These are phyloP conservation scores for Spodoptera frugiperda DNA, from an alignment of 1,140 invertebrate genomes.

Conservation along the genomic window DNA sequence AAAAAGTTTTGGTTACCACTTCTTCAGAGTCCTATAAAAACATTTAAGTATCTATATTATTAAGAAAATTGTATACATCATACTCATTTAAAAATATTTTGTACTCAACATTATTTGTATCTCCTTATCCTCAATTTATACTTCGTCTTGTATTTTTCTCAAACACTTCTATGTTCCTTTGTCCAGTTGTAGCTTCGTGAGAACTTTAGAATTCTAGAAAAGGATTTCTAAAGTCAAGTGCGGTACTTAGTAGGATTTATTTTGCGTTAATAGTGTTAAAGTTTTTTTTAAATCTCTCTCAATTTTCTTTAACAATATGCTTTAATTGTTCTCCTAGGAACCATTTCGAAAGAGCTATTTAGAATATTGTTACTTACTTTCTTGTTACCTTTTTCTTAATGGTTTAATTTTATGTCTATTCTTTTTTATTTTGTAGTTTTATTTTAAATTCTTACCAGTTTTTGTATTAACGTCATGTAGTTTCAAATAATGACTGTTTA, in stretches of 20 bases:
- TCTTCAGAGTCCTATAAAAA: no score
- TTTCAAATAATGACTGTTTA: no score
- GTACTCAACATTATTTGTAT: no score
- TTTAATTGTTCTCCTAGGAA: conserved; percentile 12
- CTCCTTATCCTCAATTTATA: not conserved
- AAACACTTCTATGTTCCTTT: not conserved
- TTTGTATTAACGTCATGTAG: no score
- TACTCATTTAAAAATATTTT: no score
- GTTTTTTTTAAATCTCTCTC: conserved; percentile 4
- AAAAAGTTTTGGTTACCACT: no score
- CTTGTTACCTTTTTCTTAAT: not conserved
- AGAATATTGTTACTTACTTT: not conserved
- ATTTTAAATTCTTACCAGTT: no score
- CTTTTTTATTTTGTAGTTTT: no score
- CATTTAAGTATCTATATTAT: no score
- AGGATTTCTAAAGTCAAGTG: conserved; percentile 20
- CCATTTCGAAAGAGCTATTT: not conserved
- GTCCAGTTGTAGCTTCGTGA: conserved; percentile 5
- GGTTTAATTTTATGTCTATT: no score
- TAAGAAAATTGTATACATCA: no score
- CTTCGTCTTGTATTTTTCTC: not conserved
- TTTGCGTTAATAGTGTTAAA: conserved; percentile 24
- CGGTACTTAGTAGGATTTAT: conserved; percentile 17
- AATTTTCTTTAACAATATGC: conserved; percentile 8
- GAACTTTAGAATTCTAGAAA: not conserved